Evolutionary conservation across 1,140 invertebrate species (phyloP), one percentile per base, ranked within the genome.

Genomic region (Aricia agestis): DNA sequence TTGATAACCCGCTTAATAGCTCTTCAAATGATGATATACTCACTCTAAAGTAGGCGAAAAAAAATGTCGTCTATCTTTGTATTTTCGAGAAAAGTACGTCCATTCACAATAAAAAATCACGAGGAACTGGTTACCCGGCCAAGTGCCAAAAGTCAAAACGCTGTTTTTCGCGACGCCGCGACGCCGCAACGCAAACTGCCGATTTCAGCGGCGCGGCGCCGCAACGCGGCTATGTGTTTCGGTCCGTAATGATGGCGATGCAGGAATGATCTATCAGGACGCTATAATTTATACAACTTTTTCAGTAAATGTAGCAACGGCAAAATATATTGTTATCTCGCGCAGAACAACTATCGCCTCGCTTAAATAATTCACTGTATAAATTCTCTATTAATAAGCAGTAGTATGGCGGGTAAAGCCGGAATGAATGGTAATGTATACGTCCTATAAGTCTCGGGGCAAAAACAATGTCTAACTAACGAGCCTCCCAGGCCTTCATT

Each of bases 381-480:
- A 82, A 81, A 82, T 76, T 81, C 76, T 74, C 76, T 80, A 82
- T 83, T 80, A 78, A 83, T 83, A 83, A 83, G 72, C 73, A 74
- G 74, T 67, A 78, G 69, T 36, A 36, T 66, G 72, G 68, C 73
- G 69, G 70, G 66, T 73, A 76, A 69, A 71, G 63, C 45, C 67
- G 72, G 78, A 80, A 78, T 78, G 80, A 79, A 83, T 80, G 80
- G 75, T 80, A 83, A 83, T 83, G 76, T 81, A 83, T 82, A 77
- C 78, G 61, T 74, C 65, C 74, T 76, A 82, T 76, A 80, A 77
- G 72, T 77, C 78, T 70, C 68, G 13, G 57, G 68, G 72, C 68
- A 74, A 70, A 74, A 79, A 75, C 72, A 76, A 69, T 71, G 74
- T 63, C 69, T 82, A 82, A 78, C 69, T 82, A 82, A 78, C 76